A percentile compares a stretch with the other conserved stretches of the same genome.
These are phyloP conservation scores for Hippocampus kuda DNA, from an alignment of 2,797 vertebrate genomes.

Conservation along the genomic window DNA sequence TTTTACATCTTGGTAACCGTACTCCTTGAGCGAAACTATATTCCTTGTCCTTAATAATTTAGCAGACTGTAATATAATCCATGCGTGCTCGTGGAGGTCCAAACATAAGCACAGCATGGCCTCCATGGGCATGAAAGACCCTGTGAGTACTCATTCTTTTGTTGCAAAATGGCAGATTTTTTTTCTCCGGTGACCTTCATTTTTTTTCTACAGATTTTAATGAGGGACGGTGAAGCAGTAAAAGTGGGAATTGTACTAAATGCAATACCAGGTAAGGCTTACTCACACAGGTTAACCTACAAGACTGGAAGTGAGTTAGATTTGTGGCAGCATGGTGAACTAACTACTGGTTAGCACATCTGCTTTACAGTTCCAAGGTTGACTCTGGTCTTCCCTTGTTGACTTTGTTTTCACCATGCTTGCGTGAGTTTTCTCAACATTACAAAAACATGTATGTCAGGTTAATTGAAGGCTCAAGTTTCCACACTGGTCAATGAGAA, in stretches of 20 bases:
- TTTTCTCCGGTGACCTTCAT: background rate
- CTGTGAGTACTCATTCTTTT: conserved; percentile 43
- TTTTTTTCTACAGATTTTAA: background rate
- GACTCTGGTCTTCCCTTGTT: background rate
- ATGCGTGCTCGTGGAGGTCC: background rate
- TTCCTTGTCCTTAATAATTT: conserved; percentile 55
- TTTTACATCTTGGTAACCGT: background rate
- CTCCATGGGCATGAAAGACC: conserved; percentile 26
- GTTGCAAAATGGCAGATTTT: background rate
- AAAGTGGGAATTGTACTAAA: conserved; percentile 51
- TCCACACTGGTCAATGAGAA: too few species aligned
- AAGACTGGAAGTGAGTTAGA: background rate
- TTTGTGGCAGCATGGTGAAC: background rate
- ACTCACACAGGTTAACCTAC: background rate
- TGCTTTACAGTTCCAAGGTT: background rate
- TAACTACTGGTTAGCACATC: background rate
- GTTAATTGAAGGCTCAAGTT: too few species aligned
- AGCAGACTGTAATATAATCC: conserved; percentile 44
- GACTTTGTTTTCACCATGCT: background rate
- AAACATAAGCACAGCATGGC: conserved; percentile 10
- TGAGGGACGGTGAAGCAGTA: conserved; percentile 27
- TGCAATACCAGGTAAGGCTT: conserved; percentile 40
- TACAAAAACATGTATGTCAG: too few species aligned
- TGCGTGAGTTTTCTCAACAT: background rate
- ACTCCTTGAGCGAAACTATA: conserved; percentile 42